phyloP scores from a whole-genome alignment of 2,888 invertebrate species.

The Trichopoda pennipes region DNA sequence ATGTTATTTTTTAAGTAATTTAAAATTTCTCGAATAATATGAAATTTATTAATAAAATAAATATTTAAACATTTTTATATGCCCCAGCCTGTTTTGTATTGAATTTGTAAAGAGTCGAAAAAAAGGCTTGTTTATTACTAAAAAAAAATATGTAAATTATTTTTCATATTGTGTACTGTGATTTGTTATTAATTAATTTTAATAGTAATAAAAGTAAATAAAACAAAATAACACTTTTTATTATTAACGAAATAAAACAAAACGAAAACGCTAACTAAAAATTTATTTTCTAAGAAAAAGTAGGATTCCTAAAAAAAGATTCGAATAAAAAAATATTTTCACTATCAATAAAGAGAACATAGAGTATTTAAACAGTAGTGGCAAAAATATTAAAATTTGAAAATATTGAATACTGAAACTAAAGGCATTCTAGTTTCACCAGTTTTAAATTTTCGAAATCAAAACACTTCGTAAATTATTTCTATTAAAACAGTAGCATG shows the following conservation, averaged over 20 bases:
- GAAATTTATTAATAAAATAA: conserved; percentile 6
- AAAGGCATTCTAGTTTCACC: no score
- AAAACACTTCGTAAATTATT: no score
- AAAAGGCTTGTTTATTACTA: conserved; percentile 54
- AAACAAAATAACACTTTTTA: conserved; percentile 46
- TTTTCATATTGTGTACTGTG: conserved; percentile 67
- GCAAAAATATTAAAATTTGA: no score
- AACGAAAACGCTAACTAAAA: background rate
- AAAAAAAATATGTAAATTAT: conserved; percentile 48
- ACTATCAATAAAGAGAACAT: background rate
- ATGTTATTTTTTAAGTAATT: conserved; percentile 1
- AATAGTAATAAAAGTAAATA: conserved; percentile 51
- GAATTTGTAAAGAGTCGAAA: conserved; percentile 27
- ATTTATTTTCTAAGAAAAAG: background rate
- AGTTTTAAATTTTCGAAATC: background rate
- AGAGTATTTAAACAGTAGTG: background rate
- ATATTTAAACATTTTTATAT: conserved; percentile 51
- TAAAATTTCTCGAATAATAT: conserved; percentile 28
- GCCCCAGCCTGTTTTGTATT: conserved; percentile 51
- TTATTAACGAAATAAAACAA: conserved; percentile 8
- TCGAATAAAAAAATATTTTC: no score
- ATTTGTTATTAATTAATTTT: conserved; percentile 67
- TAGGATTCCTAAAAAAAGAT: no score
- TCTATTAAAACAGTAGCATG: no score
- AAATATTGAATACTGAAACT: no score